Conservation (phyloP, 2,888 invertebrate species). For the Brachypterus glaber region DNA sequence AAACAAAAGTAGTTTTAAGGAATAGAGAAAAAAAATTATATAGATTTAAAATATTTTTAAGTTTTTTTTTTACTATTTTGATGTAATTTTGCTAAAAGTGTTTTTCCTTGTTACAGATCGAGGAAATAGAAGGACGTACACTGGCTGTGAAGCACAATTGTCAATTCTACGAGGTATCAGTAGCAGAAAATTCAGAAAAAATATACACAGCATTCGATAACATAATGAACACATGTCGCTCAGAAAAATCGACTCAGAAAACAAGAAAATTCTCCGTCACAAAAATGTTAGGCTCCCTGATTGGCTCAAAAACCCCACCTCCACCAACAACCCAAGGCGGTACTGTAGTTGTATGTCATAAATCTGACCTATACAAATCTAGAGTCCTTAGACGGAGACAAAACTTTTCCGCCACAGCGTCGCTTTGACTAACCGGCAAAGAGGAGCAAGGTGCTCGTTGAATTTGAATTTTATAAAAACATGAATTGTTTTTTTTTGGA, state of each 20-base stretch:
- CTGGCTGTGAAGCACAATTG: conserved; percentile 58
- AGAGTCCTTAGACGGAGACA: conserved; percentile 48
- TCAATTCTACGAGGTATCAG: conserved; percentile 72
- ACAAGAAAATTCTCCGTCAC: conserved; percentile 67
- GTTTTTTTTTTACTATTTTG: no score
- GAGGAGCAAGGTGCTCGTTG: conserved; percentile 31
- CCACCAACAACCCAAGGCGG: conserved; percentile 43
- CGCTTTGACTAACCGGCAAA: conserved; percentile 52
- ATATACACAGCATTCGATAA: conserved; percentile 65
- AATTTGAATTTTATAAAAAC: no score
- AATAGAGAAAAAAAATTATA: no score
- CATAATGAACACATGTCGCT: conserved; percentile 56
- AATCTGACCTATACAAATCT: conserved; percentile 49
- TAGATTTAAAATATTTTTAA: no score
- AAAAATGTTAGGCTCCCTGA: conserved; percentile 69
- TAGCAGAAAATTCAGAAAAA: conserved; percentile 66
- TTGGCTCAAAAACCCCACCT: conserved; percentile 45
- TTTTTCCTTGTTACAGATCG: conserved; percentile 49
- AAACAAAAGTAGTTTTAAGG: no score
- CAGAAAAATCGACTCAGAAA: conserved; percentile 42
- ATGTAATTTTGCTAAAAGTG: not conserved
- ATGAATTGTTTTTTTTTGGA: no score
- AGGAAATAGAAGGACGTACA: conserved; percentile 60
- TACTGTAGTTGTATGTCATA: conserved; percentile 52
- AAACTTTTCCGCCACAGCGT: conserved; percentile 53